Percentiles rank a stretch among this genome's conserved stretches.
phyloP scores from a whole-genome alignment of 2,888 invertebrate species.

The Cheilosia scutellata region DNA sequence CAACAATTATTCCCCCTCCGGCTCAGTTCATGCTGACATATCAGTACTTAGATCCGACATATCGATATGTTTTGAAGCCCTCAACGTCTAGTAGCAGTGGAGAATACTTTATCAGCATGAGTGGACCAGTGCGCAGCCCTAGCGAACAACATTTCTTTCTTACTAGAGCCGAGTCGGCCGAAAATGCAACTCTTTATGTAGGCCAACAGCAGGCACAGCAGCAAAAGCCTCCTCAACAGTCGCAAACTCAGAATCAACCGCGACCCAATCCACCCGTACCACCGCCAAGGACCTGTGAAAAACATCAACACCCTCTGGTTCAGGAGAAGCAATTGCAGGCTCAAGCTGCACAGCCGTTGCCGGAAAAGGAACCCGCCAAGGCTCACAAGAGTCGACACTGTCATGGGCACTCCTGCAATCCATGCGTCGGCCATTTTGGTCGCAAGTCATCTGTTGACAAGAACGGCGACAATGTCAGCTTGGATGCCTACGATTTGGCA shows the following conservation, averaged over 20 bases:
- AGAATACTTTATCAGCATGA: slow-evolving; percentile 89
- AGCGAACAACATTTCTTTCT: slow-evolving; percentile 89
- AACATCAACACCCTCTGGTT: slow-evolving; percentile 78
- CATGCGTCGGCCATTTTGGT: slow-evolving; percentile 87
- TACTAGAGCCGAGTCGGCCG: slow-evolving; percentile 85
- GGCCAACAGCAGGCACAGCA: slow-evolving; percentile 81
- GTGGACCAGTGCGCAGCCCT: slow-evolving; percentile 87
- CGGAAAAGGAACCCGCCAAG: slow-evolving; percentile 65
- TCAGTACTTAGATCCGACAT: slow-evolving; percentile 89
- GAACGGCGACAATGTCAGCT: slow-evolving; percentile 88
- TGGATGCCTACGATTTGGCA: slow-evolving; percentile 94
- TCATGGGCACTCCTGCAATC: slow-evolving; percentile 87
- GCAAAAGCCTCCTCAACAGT: slow-evolving; percentile 75
- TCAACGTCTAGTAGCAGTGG: slow-evolving; percentile 87
- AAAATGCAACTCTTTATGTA: slow-evolving; percentile 80
- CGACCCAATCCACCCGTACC: slow-evolving; percentile 80
- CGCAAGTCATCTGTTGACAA: slow-evolving; percentile 85
- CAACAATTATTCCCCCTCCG: slow-evolving; percentile 84
- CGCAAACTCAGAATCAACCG: slow-evolving; percentile 55
- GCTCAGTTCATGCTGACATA: slow-evolving; percentile 86
- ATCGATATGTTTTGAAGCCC: slow-evolving; percentile 89
- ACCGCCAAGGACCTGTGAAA: slow-evolving; percentile 82
- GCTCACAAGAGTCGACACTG: slow-evolving; percentile 80
- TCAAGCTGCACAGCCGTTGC: slow-evolving; percentile 66
- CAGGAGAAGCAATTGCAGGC: slow-evolving; percentile 74